These are phyloP conservation scores for Trichomalopsis sarcophagae DNA, from an alignment of 1,140 invertebrate species.

Conservation along the genomic window DNA sequence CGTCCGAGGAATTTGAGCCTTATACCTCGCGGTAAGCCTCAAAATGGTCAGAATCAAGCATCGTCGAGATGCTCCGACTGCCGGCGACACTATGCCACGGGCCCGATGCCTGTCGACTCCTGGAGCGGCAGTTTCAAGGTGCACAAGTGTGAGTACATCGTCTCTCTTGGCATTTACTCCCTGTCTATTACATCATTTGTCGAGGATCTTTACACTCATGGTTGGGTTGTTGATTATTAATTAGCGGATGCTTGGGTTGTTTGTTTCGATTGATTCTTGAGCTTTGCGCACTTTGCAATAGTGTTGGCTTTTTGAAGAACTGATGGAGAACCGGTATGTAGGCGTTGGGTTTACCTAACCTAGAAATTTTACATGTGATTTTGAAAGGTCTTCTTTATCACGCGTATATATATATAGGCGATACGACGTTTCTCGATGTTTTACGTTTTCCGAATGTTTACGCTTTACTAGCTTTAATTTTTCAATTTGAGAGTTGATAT, in stretches of 20 bases:
- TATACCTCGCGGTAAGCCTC: conserved; percentile 64
- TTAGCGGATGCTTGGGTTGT: too few species aligned
- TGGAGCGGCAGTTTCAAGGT: conserved; percentile 50
- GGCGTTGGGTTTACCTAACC: conserved; percentile 25
- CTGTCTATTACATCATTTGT: conserved; percentile 46
- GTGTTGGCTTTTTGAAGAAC: neutral
- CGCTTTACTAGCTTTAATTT: neutral
- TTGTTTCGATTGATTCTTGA: neutral
- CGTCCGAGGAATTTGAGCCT: conserved; percentile 65
- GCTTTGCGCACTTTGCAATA: neutral
- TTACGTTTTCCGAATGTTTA: neutral
- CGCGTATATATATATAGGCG: neutral
- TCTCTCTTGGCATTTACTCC: neutral
- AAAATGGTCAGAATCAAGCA: conserved; percentile 55
- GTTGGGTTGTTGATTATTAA: too few species aligned
- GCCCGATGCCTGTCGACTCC: conserved; percentile 57
- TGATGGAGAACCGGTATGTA: neutral
- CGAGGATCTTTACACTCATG: neutral
- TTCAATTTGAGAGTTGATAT: neutral
- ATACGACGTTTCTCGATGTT: neutral
- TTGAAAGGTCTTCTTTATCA: neutral
- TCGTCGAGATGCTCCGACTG: conserved; percentile 60
- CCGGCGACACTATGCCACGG: conserved; percentile 58
- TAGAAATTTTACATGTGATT: conserved; percentile 42
- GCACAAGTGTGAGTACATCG: conserved; percentile 32